Conservation (phyloP, 2,113 vertebrate genomes). For the Cacatua alba region DNA sequence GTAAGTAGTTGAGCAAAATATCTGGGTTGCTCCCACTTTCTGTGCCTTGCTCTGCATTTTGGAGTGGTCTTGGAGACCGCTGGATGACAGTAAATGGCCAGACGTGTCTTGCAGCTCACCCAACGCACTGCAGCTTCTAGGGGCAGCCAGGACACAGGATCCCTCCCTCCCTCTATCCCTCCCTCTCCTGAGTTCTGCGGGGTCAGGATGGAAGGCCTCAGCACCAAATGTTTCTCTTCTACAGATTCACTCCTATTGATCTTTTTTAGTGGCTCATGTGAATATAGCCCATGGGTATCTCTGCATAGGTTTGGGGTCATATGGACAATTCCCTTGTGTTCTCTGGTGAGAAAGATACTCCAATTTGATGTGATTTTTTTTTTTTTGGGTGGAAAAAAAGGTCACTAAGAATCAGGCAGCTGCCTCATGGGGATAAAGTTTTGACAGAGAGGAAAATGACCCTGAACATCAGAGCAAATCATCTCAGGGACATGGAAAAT, state of each 20-base stretch:
- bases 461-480: conserved; percentile 1
- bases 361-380: background rate
- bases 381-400: background rate
- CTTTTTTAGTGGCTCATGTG: background rate
- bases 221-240: background rate
- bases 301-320: background rate
- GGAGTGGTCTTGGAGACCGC: background rate
- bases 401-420: background rate
- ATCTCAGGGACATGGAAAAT: background rate
- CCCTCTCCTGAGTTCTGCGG: background rate
- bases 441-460: conserved; percentile 16
- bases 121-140: background rate
- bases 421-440: conserved; percentile 19
- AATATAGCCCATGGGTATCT: background rate
- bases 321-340: background rate
- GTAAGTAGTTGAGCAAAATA: background rate
- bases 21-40: background rate
- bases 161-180: background rate
- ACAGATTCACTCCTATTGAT: background rate
- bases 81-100: background rate
- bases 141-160: background rate
- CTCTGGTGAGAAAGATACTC: background rate
- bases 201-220: background rate
- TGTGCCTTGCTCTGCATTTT: background rate
- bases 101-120: background rate